Conservation (phyloP, 2,888 invertebrate genomes). For the Lepeophtheirus nordmannii region DNA sequence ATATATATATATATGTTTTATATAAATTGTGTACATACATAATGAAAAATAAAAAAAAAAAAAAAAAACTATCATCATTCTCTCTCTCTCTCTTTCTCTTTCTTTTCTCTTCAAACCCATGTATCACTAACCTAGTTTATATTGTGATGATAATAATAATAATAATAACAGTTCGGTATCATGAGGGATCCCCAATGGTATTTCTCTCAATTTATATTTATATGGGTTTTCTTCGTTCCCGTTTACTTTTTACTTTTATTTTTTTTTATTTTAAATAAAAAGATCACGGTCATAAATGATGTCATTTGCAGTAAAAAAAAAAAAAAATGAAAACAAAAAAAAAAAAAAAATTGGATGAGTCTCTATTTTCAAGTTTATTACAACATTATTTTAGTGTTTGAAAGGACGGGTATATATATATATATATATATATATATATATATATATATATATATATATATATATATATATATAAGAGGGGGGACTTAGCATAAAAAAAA, state of each 20-base stretch:
- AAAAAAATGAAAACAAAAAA: not conserved
- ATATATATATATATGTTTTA: too few relatives aligned
- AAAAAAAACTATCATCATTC: too few relatives aligned
- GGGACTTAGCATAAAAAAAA: too few relatives aligned
- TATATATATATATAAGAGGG: too few relatives aligned
- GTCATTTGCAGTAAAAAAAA: not conserved
- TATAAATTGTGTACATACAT: too few relatives aligned
- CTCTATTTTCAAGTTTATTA: not conserved
- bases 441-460: slow-evolving; percentile 2
- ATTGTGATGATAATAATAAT: too few relatives aligned
- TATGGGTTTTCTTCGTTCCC: not conserved
- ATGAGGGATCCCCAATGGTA: too few relatives aligned
- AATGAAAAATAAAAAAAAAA: too few relatives aligned
- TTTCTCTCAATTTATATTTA: not conserved
- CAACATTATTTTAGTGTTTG: not conserved
- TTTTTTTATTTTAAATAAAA: not conserved
- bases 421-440: slow-evolving; percentile 3
- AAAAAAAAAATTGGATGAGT: not conserved
- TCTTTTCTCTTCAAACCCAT: too few relatives aligned
- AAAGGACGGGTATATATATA: not conserved
- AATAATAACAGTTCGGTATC: too few relatives aligned
- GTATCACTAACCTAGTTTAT: too few relatives aligned
- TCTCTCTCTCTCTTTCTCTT: too few relatives aligned
- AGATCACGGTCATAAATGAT: not conserved
- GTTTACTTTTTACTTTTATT: not conserved